Evolutionary conservation across 23 tunicate genomes (phyloP), one percentile per base, ranked within the genome.

Genomic region (Diplosoma virens): DNA sequence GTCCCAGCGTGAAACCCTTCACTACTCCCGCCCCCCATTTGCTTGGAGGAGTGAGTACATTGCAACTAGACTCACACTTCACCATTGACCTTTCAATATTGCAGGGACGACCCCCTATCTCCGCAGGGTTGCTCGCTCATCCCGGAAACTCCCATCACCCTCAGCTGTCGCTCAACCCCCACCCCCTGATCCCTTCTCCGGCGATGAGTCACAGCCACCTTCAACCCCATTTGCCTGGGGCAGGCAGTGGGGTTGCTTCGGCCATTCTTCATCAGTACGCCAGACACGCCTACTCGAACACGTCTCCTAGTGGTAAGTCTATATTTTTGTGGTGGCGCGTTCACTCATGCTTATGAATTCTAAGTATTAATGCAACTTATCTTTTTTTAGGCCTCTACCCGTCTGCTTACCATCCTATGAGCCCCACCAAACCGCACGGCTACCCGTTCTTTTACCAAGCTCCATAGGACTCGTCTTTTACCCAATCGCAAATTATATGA

Each of bases 231-330:
- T 71, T 80, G 25, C 45, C 67, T 23, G 27, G 68, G 16, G 82
- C 75, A 36, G 27, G 68, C 0, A n/a, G 73, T 18, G 41, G 56
- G 5, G 78, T 67, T 24, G 86, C 84, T 0, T 79, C 93, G 2
- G 75, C 87, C 27, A 59, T 89, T 11, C 67, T 84, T n/a, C 96
- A 89, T 34, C 96, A 82, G 63, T 89, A 82, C 67, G 81, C 95
- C 11, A 24, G 79, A 5, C 63, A 47, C 53, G 26, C 59, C 3
- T 73, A 37, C 35, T 26, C 69, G 17, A 4, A 27, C n/a, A 35
- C 69, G 35, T 80, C 84, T 33, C 84, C 84, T 31, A 80, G 67
- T 24, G 84, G 84, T 80, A 20, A 67, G 76, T 50, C 16, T 1
- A 0, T 37, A 6, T 66, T 4, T 30, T 3, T 64, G 5, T 41